Evolutionary conservation across 2,888 invertebrate genomes (phyloP), one percentile per base, ranked within the genome.

Genomic region (Odontothrips loti): DNA sequence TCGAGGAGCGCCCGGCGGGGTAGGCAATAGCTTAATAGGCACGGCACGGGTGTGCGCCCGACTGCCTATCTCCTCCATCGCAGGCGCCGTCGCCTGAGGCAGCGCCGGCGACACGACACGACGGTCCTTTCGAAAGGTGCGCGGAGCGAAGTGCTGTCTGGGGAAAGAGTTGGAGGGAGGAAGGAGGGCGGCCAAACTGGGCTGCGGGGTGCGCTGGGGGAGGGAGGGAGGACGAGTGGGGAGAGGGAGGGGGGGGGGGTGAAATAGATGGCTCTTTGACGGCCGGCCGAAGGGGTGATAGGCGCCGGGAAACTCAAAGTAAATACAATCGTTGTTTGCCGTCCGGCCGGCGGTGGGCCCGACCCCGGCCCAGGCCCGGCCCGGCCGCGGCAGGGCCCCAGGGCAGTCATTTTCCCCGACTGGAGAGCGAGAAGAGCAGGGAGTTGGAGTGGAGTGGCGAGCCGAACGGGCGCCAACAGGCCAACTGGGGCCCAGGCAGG

Each of bases 311-410:
- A 58, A 58, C 58, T 58, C 20, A 58, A 58, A 58, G 58, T 58
- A 58, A 58, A 58, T 58, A 58, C 58, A 58, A 58, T 58, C 58
- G 58, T 58, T 58, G 58, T 58, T 58, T 58, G 58, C 58, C 58
- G 58, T 58, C 58, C 20, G 58, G 11, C 20, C 51, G 51, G 9
- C 15, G 51, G 51, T 6, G 58, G 58, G 58, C 12, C n/a, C 20
- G 58, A 20, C 17, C 58, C 17, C 6, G 6, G 20, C 6, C 15
- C 51, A 10, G 58, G 51, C 2, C 51, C 51, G n/a, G n/a, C 51
- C 15, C 17, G 58, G 58, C 20, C 51, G 20, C n/a, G n/a, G n/a
- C n/a, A n/a, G n/a, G n/a, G 51, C 51, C 58, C 4, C 58, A 58
- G 58, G 58, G 15, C 58, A 58, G 58, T 17, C 58, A 58, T 58